Percentiles rank a stretch among this genome's conserved stretches.
Conservation (phyloP, 1,140 invertebrate genomes). For the Musca domestica region DNA sequence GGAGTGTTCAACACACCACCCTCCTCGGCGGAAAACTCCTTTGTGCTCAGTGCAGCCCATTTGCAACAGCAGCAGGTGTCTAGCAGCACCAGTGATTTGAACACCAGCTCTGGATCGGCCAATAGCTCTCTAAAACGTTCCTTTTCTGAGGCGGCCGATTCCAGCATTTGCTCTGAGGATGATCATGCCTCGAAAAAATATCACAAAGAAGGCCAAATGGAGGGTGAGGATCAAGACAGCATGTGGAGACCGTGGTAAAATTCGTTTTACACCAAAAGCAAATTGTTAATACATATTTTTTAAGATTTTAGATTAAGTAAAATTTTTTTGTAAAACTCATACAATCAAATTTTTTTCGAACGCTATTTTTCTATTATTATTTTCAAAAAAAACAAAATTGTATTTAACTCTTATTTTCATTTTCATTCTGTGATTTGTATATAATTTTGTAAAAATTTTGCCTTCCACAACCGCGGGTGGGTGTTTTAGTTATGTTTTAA, state of each 20-base stretch:
- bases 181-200: conserved; percentile 35
- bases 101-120: conserved; percentile 29
- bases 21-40: conserved; percentile 45
- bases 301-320: no score
- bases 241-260: conserved; percentile 58
- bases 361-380: no score
- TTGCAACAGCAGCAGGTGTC: conserved; percentile 51
- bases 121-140: conserved; percentile 33
- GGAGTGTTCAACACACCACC: conserved; percentile 47
- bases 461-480: no score
- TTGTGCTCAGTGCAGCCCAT: conserved; percentile 34
- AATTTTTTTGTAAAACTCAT: no score
- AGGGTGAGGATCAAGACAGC: conserved; percentile 46
- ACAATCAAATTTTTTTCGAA: no score
- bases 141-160: conserved; percentile 34
- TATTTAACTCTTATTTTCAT: no score
- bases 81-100: conserved; percentile 37
- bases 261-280: background rate
- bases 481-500: conserved; percentile 4
- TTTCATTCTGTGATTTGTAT: no score
- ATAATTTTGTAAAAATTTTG: no score
- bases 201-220: conserved; percentile 20
- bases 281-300: no score
- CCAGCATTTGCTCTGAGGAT: conserved; percentile 45
- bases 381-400: no score